Conservation (phyloP, 2,797 vertebrate species). For the Ctenochaetus hawaiiensis region DNA sequence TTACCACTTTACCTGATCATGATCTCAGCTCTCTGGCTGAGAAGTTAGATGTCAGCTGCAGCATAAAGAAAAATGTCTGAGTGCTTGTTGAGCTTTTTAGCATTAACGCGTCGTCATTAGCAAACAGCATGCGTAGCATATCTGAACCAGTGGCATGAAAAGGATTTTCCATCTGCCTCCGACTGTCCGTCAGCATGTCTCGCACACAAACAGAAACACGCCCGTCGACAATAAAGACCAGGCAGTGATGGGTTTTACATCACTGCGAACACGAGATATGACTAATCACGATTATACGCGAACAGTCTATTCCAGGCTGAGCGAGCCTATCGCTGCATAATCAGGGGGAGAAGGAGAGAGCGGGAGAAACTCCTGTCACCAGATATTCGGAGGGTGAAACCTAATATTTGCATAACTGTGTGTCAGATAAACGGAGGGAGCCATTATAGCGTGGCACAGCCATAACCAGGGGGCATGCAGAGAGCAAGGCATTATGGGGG, state of each 20-base stretch:
- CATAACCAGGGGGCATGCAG: conserved; percentile 73
- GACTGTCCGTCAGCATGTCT: conserved; percentile 61
- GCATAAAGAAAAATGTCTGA: conserved; percentile 6
- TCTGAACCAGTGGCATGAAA: conserved; percentile 51
- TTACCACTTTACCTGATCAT: conserved; percentile 19
- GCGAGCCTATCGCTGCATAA: conserved; percentile 75
- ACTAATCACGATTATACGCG: conserved; percentile 76
- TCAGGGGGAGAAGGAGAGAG: conserved; percentile 61
- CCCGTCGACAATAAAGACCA: conserved; percentile 56
- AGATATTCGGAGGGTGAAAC: conserved; percentile 73
- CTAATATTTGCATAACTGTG: conserved; percentile 82
- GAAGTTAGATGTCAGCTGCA: conserved; percentile 21
- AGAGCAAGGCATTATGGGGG: conserved; percentile 72
- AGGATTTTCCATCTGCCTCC: conserved; percentile 54
- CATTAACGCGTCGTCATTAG: conserved; percentile 36
- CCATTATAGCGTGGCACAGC: conserved; percentile 75
- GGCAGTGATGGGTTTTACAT: conserved; percentile 69
- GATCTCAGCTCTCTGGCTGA: conserved; percentile 8
- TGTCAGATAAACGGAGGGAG: conserved; percentile 74
- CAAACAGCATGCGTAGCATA: conserved; percentile 10
- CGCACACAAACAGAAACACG: conserved; percentile 58
- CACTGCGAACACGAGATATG: conserved; percentile 73
- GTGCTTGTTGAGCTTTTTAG: conserved; percentile 21
- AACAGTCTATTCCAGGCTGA: conserved; percentile 69
- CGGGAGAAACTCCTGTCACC: conserved; percentile 73